Conservation (phyloP, 2,113 vertebrate species). For the Epinephelus lanceolatus region DNA sequence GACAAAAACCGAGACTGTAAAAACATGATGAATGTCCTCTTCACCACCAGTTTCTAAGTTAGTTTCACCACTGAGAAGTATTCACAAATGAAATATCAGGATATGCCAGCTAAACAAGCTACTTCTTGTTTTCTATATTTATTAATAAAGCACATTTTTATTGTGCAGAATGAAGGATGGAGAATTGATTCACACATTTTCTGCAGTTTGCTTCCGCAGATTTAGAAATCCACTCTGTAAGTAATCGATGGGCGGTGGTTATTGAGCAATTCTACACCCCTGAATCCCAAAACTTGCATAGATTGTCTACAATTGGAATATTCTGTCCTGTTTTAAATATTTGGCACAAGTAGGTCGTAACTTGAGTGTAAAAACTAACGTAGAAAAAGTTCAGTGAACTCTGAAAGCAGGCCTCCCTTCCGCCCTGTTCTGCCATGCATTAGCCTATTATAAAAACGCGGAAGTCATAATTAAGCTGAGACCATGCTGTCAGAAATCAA, state of each 20-base stretch:
- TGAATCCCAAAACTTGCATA: background rate
- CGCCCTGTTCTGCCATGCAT: background rate
- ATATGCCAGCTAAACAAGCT: background rate
- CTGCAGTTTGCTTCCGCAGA: background rate
- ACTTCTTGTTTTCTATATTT: background rate
- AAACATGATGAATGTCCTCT: background rate
- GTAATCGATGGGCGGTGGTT: slow-evolving; percentile 17
- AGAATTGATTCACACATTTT: background rate
- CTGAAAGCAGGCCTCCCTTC: slow-evolving; percentile 12
- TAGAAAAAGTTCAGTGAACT: background rate
- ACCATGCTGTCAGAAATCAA: slow-evolving; percentile 64
- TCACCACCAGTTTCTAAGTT: background rate
- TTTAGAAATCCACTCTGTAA: background rate
- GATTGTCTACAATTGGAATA: background rate
- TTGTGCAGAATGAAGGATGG: background rate
- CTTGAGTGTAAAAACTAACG: background rate
- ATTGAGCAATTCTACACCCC: background rate
- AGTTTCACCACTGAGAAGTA: background rate
- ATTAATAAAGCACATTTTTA: background rate
- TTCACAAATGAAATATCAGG: background rate
- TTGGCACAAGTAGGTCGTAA: background rate
- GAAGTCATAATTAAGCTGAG: slow-evolving; percentile 68
- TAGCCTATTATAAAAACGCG: slow-evolving; percentile 68
- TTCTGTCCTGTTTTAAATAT: background rate
- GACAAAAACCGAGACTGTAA: background rate